phyloP scores from a whole-genome alignment of 2,888 invertebrate genomes.

The Temnothorax ravouxi region DNA sequence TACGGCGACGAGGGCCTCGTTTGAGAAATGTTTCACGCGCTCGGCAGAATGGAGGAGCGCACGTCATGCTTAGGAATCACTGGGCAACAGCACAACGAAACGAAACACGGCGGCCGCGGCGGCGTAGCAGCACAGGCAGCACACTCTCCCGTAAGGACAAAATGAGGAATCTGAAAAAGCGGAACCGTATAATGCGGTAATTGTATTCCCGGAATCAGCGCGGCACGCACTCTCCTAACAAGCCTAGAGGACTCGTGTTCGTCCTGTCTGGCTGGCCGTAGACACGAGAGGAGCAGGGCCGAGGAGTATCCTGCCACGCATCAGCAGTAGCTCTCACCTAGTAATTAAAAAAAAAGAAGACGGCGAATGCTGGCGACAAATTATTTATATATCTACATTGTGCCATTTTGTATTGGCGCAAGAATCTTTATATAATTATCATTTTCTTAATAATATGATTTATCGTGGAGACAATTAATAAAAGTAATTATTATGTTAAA shows the following conservation, averaged over 20 bases:
- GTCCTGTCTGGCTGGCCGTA: constrained; percentile 66
- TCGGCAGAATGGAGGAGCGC: constrained; percentile 35
- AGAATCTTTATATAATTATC: background rate
- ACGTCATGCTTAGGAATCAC: constrained; percentile 43
- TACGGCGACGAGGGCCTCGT: constrained; percentile 37
- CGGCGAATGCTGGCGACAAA: background rate
- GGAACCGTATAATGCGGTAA: constrained; percentile 81
- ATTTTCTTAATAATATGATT: background rate
- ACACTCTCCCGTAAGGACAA: constrained; percentile 67
- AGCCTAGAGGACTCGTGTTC: constrained; percentile 64
- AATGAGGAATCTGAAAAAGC: constrained; percentile 79
- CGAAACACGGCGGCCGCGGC: constrained; percentile 32
- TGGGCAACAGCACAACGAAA: constrained; percentile 21
- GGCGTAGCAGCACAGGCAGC: constrained; percentile 26
- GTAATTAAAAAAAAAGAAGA: constrained; percentile 38
- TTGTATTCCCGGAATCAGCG: constrained; percentile 77
- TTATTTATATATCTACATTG: background rate
- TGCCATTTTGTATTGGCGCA: background rate
- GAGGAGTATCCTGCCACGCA: constrained; percentile 4
- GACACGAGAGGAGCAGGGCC: constrained; percentile 65
- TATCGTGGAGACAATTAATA: background rate
- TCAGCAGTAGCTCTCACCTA: background rate
- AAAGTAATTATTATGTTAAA: background rate
- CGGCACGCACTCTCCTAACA: constrained; percentile 75
- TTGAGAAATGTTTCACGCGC: constrained; percentile 51